Conservation (phyloP, 2,113 vertebrate species). For the Bagarius yarrelli region DNA sequence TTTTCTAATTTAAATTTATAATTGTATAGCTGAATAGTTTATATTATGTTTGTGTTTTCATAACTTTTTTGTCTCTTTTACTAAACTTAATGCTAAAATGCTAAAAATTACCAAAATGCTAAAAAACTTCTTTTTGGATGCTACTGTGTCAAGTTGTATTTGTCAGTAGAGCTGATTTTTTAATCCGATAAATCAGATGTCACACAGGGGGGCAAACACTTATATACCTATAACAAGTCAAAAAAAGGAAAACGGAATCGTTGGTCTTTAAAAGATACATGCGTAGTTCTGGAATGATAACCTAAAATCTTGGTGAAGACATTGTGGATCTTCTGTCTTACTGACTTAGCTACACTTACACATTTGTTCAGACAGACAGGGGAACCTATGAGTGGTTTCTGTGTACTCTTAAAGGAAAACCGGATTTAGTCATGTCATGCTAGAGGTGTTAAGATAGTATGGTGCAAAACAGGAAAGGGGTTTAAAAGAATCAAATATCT, state of each 20-base stretch:
- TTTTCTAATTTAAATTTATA: no score
- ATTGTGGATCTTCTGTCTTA: not conserved
- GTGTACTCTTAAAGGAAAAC: not conserved
- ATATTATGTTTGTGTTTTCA: no score
- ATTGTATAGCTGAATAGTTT: no score
- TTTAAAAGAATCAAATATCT: not conserved
- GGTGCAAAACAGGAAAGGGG: not conserved
- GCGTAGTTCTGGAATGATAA: not conserved
- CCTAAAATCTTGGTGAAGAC: not conserved
- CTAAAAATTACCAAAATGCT: no score
- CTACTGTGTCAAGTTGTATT: no score
- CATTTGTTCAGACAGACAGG: not conserved
- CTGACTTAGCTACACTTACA: slow-evolving; percentile 2
- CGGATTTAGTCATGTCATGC: not conserved
- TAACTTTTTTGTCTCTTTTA: no score
- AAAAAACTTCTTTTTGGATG: no score
- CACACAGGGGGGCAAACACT: slow-evolving; percentile 81
- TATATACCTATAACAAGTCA: slow-evolving; percentile 65
- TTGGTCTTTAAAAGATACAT: slow-evolving; percentile 34
- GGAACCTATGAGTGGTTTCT: no score
- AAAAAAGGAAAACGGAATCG: not conserved
- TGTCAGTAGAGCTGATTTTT: no score
- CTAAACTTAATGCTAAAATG: no score
- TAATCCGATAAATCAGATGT: no score
- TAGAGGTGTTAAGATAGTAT: not conserved